These are phyloP conservation scores for Microcebus ravelobensis DNA, from an alignment of 2,113 vertebrate genomes.

Conservation along the genomic window DNA sequence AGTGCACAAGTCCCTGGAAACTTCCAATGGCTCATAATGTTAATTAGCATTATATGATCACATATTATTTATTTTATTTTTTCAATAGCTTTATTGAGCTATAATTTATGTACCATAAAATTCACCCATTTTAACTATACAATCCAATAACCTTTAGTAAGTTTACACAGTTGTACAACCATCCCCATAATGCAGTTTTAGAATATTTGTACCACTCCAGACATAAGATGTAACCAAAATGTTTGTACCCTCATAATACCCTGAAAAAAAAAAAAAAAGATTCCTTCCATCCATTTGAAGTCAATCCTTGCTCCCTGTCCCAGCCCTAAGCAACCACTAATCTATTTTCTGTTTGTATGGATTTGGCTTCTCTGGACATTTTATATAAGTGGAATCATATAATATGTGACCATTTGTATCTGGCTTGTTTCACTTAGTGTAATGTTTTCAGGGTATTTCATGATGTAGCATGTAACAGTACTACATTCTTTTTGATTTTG, in stretches of 20 bases:
- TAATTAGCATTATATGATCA: background rate
- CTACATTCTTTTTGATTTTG: background rate
- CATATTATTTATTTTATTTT: background rate
- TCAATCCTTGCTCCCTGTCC: background rate
- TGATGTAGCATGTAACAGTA: background rate
- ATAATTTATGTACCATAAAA: background rate
- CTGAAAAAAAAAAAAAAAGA: background rate
- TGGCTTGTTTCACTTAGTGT: background rate
- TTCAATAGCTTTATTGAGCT: background rate
- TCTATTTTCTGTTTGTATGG: background rate
- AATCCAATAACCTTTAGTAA: background rate
- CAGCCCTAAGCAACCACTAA: background rate
- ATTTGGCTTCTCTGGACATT: background rate
- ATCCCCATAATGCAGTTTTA: background rate
- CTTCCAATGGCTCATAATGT: background rate
- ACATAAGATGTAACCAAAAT: too few relatives aligned
- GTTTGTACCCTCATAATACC: too few relatives aligned
- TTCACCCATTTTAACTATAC: background rate
- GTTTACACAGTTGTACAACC: background rate
- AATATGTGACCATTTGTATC: background rate
- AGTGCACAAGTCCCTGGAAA: background rate
- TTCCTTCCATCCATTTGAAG: background rate
- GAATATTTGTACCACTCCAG: background rate
- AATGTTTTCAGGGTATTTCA: background rate
- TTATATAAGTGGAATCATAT: background rate